Evolutionary conservation across 2,113 vertebrate genomes (phyloP), one percentile per base, ranked within the genome.

Genomic region (Ploceus nigricollis): DNA sequence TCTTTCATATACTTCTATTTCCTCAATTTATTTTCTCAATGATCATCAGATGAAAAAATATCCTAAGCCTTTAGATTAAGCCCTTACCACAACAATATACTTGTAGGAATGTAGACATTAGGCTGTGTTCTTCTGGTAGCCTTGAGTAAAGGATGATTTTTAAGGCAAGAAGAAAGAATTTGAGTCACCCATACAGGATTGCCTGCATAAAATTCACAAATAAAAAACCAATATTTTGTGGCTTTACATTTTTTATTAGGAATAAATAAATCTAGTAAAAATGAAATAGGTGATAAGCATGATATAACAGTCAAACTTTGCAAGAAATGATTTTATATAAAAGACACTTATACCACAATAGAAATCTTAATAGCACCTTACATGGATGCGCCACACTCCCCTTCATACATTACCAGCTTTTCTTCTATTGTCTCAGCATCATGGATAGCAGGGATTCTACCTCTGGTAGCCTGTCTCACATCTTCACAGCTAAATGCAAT

Each of bases 211-310:
- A 90, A 89, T 60, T 71, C 76, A 84, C 66, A 92, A 89, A 94
- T 64, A 68, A 39, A 42, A 85, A 88, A 68, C 2, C 82, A 89
- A 2, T 51, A 68, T 27, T 79, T 93, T 69, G 39, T 69, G 79
- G 39, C 47, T 94, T 86, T 54, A 24, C 9, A 60, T 78, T 56
- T 94, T 96, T 97, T 95, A 97, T 97, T 97, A 88, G 64, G 81
- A 96, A 96, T 86, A 94, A 95, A 97, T 89, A 95, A 83, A 81
- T 76, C 75, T 84, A 61, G 72, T 75, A 81, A 92, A 96, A 91
- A 89, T 82, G 11, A 80, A 95, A 30, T 35, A 65, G n/a, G 51
- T 37, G 60, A 77, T 77, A 94, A 70, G 91, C 78, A 94, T 0
- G 28, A 92, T 50, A 37, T 56, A 65, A 82, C 84, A 82, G 58